Conservation (phyloP, 1,140 invertebrate genomes). For the Ceratina calcarata region DNA sequence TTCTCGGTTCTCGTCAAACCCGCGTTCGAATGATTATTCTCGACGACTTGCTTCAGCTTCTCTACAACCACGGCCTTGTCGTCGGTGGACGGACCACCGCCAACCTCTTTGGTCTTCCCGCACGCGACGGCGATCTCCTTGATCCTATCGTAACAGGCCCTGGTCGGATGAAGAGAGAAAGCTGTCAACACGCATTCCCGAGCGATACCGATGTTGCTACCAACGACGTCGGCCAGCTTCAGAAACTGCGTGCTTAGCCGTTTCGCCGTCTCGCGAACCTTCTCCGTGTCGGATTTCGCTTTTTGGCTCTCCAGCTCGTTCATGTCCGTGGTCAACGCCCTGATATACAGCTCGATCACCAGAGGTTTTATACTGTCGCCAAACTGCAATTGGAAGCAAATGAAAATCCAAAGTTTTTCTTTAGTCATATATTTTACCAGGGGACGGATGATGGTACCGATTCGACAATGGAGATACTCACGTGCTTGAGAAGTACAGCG, state of each 20-base stretch:
- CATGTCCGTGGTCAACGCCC: conserved; percentile 87
- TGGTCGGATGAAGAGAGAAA: conserved; percentile 84
- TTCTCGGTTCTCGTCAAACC: neutral
- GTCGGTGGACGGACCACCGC: conserved; percentile 36
- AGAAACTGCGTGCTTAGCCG: conserved; percentile 82
- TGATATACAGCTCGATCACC: conserved; percentile 87
- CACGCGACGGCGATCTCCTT: conserved; percentile 81
- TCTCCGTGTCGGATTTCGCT: conserved; percentile 80
- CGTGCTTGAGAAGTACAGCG: conserved; percentile 82
- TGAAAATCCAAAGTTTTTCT: neutral
- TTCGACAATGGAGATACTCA: conserved; percentile 66
- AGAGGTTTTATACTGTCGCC: conserved; percentile 83
- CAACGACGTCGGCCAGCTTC: conserved; percentile 82
- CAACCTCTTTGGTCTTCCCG: conserved; percentile 75
- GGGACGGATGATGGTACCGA: neutral
- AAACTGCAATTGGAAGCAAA: conserved; percentile 80
- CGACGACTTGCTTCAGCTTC: neutral
- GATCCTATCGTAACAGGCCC: conserved; percentile 79
- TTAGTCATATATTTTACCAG: neutral
- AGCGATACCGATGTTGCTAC: conserved; percentile 81
- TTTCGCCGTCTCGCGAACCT: conserved; percentile 80
- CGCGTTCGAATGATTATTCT: neutral
- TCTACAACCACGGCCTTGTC: conserved; percentile 61
- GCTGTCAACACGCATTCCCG: conserved; percentile 85
- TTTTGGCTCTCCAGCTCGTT: conserved; percentile 88